Evolutionary conservation across 2,888 invertebrate genomes (phyloP), one percentile per base, ranked within the genome.

Genomic region (Margaritifera margaritifera): DNA sequence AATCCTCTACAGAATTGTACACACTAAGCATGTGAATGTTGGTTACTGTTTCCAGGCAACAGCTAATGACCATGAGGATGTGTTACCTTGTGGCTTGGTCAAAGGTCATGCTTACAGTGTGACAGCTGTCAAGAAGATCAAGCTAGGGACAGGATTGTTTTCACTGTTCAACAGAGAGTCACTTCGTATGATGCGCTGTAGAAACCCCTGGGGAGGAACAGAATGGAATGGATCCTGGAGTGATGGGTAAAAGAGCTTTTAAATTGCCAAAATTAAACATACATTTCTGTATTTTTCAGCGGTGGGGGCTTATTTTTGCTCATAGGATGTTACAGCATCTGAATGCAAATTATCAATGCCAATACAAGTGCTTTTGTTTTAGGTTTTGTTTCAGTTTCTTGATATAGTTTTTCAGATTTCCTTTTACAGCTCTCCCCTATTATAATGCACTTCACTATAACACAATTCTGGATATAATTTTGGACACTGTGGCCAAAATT

Each of bases 61-160:
- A 60, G 77, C 66, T n/a, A 66, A 63, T 68, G 91, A 92, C 77
- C 89, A 92, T 86, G 92, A 92, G 84, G 89, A 90, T 61, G 84
- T 91, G 55, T 90, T 92, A 50, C 90, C 90, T 64, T 87, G 90
- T 54, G 93, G 93, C 8, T 86, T 93, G 56, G 91, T 92, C 8
- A 91, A 91, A 83, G 93, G 93, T 24, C 92, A 93, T 81, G 92
- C 92, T 11, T 93, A 93, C 86, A 92, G 92, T 61, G 90, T 93
- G 61, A 93, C 92, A 1, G 92, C 91, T 27, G 91, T 93, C 3
- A 90, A 89, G 74, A 89, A 90, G 70, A 87, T 91, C 50, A 79
- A 80, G n/a, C 84, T 89, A 51, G 89, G 89, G n/a, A 86, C 84
- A 4, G 83, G 81, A 15, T 75, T 87, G 22, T 82, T 88, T 58